Evolutionary conservation across 2,888 invertebrate species (phyloP).

Genomic region (Cristatella mucedo): DNA sequence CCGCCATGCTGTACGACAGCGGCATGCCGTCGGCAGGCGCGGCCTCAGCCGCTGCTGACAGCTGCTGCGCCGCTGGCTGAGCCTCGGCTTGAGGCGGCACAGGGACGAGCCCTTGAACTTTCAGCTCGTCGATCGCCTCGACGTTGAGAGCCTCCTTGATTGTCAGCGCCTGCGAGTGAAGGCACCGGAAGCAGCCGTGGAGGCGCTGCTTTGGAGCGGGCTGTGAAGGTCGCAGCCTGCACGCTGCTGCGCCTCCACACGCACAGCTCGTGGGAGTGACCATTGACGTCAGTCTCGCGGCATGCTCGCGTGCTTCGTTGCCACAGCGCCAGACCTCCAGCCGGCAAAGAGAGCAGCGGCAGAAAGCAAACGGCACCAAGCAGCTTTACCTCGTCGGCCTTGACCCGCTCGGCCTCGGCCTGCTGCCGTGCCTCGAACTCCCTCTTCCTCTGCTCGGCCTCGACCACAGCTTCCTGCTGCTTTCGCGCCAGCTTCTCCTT

Average conservation of each 20-base stretch:
- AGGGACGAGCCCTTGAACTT: not conserved
- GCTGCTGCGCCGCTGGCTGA: constrained; percentile 8
- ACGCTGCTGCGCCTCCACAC: too few species aligned
- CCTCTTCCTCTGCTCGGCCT: constrained; percentile 17
- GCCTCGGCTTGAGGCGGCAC: constrained; percentile 3
- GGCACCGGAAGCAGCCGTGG: too few species aligned
- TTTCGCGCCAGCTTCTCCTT: constrained; percentile 22
- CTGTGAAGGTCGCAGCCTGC: too few species aligned
- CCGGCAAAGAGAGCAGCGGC: too few species aligned
- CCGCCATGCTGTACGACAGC: constrained; percentile 22
- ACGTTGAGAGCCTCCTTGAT: constrained; percentile 27
- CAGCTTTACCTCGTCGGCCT: constrained; percentile 22
- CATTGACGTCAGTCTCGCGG: too few species aligned
- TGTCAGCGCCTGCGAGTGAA: constrained; percentile 20
- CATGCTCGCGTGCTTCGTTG: too few species aligned
- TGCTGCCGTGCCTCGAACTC: constrained; percentile 24
- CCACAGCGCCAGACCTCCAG: too few species aligned
- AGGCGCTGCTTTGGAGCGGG: too few species aligned
- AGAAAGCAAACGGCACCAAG: too few species aligned
- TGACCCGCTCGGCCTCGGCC: constrained; percentile 22
- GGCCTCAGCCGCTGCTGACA: not conserved
- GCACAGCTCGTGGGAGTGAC: too few species aligned
- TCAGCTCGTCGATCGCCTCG: too few species aligned
- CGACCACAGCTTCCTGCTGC: constrained; percentile 19
- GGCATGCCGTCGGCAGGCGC: constrained; percentile 13